Conservation (phyloP, 2,888 invertebrate genomes). For the Synergus japonicus region DNA sequence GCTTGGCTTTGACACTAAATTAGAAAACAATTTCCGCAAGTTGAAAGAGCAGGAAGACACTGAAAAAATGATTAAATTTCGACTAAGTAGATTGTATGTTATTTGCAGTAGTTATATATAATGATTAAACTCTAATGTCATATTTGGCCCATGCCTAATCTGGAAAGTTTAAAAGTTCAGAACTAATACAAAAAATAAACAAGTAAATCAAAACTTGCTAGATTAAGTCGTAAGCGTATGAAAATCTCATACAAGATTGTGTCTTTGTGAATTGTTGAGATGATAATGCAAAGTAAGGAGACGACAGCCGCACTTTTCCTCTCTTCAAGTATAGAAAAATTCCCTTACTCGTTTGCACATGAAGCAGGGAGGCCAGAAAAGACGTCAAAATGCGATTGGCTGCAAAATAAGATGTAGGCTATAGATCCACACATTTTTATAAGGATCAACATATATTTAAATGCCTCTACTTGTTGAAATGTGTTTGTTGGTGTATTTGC, state of each 20-base stretch:
- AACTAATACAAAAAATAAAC: too few species aligned
- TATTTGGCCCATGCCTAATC: too few species aligned
- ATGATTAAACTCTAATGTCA: background rate
- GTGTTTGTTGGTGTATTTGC: background rate
- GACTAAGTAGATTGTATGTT: background rate
- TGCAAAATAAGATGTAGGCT: constrained; percentile 7
- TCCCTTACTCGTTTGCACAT: constrained; percentile 18
- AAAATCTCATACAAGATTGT: background rate
- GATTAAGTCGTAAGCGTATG: background rate
- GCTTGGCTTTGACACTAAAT: background rate
- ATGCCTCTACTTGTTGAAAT: background rate
- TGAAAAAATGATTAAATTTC: background rate
- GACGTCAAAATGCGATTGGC: background rate
- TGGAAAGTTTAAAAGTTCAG: too few species aligned
- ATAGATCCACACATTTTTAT: background rate
- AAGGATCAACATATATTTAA: constrained; percentile 18
- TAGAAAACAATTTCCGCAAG: background rate
- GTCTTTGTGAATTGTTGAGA: background rate
- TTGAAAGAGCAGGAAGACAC: background rate
- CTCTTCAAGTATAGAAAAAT: background rate
- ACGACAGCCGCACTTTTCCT: constrained; percentile 10
- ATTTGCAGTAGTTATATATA: too few species aligned
- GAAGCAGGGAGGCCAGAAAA: background rate
- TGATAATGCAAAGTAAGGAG: constrained; percentile 1
- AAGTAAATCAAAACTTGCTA: too few species aligned